These are phyloP conservation scores for Seira ritae DNA, from an alignment of 2,888 invertebrate genomes.

Conservation along the genomic window DNA sequence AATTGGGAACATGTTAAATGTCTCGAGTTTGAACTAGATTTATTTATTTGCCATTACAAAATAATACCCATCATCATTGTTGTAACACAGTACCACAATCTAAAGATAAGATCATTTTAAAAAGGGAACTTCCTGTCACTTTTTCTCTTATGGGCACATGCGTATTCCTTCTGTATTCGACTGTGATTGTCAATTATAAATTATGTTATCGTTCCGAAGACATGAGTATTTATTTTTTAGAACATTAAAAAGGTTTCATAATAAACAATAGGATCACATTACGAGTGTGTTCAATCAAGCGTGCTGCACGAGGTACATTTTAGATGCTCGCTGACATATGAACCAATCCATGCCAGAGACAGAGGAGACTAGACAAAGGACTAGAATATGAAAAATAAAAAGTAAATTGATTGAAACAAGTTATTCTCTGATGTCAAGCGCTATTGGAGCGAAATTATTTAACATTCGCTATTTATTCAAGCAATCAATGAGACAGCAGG, in stretches of 20 bases:
- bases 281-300: not conserved
- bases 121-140: conserved; percentile 48
- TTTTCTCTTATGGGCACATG: conserved; percentile 11
- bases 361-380: conserved; percentile 4
- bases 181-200: not conserved
- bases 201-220: conserved; percentile 7
- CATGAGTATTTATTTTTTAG: not conserved
- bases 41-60: not conserved
- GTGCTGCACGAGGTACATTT: not conserved
- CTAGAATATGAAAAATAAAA: not conserved
- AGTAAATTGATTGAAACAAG: not conserved
- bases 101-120: conserved; percentile 13
- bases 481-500: conserved; percentile 41
- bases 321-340: not conserved
- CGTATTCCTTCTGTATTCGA: too few relatives aligned
- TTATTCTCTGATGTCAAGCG: not conserved
- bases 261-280: conserved; percentile 16
- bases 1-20: not conserved
- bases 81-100: too few relatives aligned
- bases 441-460: not conserved
- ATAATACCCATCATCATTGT: not conserved
- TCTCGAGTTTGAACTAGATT: conserved; percentile 14
- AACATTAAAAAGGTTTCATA: conserved; percentile 12
- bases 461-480: conserved; percentile 34
- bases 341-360: not conserved